These are phyloP conservation scores for Macaca nemestrina DNA, from an alignment of 2,113 vertebrate species.

Conservation along the genomic window DNA sequence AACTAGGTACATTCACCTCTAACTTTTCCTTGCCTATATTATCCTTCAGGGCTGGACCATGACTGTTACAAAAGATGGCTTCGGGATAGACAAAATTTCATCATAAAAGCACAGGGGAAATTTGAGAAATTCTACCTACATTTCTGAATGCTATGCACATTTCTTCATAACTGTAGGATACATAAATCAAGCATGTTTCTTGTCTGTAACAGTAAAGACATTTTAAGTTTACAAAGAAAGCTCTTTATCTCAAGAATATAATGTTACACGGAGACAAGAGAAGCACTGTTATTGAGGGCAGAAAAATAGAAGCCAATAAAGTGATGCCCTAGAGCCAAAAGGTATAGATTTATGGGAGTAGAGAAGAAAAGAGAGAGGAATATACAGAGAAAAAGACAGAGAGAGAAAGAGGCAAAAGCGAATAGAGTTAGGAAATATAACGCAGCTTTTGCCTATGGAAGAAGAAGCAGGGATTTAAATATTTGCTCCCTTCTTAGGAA, in stretches of 20 bases:
- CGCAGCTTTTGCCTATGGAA: neutral
- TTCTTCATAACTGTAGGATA: neutral
- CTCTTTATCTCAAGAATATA: neutral
- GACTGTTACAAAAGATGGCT: neutral
- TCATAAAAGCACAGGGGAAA: neutral
- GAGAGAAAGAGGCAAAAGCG: neutral
- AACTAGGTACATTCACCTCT: neutral
- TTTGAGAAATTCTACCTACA: neutral
- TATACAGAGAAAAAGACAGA: neutral
- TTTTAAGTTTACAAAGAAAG: constrained; percentile 40
- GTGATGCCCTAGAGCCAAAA: neutral
- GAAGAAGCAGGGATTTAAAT: neutral
- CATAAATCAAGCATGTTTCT: neutral
- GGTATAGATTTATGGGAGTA: neutral
- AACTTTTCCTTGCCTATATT: neutral
- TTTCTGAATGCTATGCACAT: neutral
- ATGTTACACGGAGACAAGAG: neutral
- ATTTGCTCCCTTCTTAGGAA: neutral
- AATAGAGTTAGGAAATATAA: neutral
- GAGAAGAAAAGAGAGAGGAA: neutral
- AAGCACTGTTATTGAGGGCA: neutral
- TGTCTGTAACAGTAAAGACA: neutral
- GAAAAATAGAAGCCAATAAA: constrained; percentile 7
- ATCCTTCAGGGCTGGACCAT: neutral
- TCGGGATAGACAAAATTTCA: neutral